Base-by-base conservation (phyloP, 2,888 invertebrate genomes). In the Drosophila mimica region DNA sequence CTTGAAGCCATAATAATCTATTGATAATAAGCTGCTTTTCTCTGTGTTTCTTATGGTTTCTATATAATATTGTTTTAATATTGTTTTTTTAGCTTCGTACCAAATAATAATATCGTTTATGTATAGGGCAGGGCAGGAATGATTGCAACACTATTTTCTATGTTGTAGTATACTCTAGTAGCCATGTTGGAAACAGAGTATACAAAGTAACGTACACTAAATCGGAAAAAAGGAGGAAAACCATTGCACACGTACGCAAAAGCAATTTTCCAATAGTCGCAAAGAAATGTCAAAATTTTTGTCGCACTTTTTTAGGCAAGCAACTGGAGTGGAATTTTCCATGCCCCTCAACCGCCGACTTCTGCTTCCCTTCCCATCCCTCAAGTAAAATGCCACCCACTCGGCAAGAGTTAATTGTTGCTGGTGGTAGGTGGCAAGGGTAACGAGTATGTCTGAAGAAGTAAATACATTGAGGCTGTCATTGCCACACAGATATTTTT, bases 201-300 rank as follows among this genome's bases (percentile, higher is more conserved):
- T 68, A 3, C 30, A 30, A 7, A 40, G n/a, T 31, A 57, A 6
- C 57, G 15, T 30, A 40, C 56, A 38, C 36, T 25, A 30, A 34
- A 20, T 25, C 5, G 43, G 17, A 20, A 56, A 4, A 38, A 30
- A 5, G n/a, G 4, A 7, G n/a, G 9, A 40, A 70, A 84, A 80
- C 83, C 79, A 86, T 79, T 88, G 90, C 76, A 83, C 90, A 90
- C 85, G 90, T 86, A 83, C 70, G 89, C 79, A 88, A 79, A 86
- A 90, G 89, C 81, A 83, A 86, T 86, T 90, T 90, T 73, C 86
- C 86, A 88, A 88, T 85, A 69, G 84, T 74, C 88, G 74, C 84
- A 89, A 79, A 82, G 77, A 88, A 89, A 85, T 76, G 81, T 80
- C 81, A 76, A 84, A 80, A 85, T 82, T 82, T 62, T 63, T 74